phyloP scores from a whole-genome alignment of 2,888 invertebrate genomes.

The Caenorhabditis uteleia region DNA sequence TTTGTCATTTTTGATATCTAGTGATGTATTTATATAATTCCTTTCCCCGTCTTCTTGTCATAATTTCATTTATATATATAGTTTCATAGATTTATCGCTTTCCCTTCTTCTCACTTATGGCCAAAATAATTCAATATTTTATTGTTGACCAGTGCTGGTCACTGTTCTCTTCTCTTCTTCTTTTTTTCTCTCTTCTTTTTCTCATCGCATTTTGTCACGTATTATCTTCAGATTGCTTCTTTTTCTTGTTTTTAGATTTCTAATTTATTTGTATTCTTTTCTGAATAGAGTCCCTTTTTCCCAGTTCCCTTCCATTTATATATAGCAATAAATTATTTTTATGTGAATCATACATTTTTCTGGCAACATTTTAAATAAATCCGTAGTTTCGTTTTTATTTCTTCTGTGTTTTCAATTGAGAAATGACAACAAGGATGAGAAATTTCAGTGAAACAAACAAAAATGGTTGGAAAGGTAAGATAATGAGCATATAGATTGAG shows the following conservation, averaged over 20 bases:
- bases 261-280: conserved; percentile 4
- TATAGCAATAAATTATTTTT: conserved; percentile 40
- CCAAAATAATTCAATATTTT: too few relatives aligned
- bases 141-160: too few relatives aligned
- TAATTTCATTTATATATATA: too few relatives aligned
- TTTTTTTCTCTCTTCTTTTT: conserved; percentile 5
- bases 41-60: too few relatives aligned
- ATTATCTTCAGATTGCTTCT: neutral
- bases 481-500: neutral
- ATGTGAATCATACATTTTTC: too few relatives aligned
- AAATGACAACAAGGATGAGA: neutral
- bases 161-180: too few relatives aligned
- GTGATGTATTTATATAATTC: too few relatives aligned
- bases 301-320: conserved; percentile 2
- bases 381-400: neutral
- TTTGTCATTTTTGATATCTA: too few relatives aligned
- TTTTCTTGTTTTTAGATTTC: neutral
- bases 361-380: too few relatives aligned
- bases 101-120: neutral
- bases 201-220: neutral
- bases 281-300: neutral
- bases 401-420: neutral
- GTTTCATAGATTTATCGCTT: neutral
- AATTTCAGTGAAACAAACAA: neutral
- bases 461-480: conserved; percentile 22